Conservation (phyloP, 2,113 vertebrate genomes). For the Cichladusa arquata region DNA sequence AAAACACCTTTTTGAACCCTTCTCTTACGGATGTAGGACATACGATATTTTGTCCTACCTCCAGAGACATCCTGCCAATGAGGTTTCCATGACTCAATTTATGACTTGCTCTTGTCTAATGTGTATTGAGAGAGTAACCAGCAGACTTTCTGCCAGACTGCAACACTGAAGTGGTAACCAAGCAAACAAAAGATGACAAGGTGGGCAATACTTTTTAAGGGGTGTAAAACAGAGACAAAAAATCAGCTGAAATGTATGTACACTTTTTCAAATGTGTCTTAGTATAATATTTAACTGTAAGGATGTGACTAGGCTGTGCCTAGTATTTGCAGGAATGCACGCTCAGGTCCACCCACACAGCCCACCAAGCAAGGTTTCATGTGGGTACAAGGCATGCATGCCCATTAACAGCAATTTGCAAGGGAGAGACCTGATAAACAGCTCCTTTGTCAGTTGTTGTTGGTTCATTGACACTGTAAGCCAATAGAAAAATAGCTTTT, state of each 20-base stretch:
- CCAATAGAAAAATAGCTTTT: background rate
- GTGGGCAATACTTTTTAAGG: background rate
- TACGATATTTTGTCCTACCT: background rate
- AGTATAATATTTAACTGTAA: background rate
- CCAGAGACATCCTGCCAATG: background rate
- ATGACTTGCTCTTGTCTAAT: background rate
- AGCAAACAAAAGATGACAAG: background rate
- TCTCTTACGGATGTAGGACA: background rate
- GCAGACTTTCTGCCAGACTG: background rate
- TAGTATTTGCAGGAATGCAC: background rate
- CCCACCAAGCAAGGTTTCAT: conserved; percentile 1
- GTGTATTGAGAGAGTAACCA: background rate
- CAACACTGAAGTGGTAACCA: background rate
- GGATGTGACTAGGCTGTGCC: background rate
- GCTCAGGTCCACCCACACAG: background rate
- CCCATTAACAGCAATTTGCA: conserved; percentile 10
- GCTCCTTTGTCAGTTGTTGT: background rate
- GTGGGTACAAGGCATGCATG: background rate
- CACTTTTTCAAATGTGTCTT: background rate
- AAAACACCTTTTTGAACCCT: background rate
- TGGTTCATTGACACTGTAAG: background rate
- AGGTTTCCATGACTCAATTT: background rate
- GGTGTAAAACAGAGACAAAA: background rate
- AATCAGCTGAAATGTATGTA: background rate
- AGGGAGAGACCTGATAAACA: background rate